These are phyloP conservation scores for Sturnira hondurensis DNA, from an alignment of 2,113 vertebrate species.

Conservation along the genomic window DNA sequence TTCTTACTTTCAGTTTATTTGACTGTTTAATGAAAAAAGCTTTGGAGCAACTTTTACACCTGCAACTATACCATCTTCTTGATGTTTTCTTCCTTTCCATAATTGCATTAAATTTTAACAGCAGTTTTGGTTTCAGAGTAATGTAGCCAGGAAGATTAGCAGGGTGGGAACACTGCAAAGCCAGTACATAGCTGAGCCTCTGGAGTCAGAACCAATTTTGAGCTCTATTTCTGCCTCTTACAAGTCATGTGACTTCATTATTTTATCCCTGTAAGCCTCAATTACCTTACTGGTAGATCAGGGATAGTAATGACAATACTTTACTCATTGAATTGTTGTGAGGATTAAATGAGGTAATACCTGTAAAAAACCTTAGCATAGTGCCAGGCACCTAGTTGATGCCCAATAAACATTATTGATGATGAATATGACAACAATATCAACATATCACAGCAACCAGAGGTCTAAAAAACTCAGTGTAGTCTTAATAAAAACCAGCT, in stretches of 20 bases:
- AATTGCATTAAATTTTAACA: slow-evolving; percentile 3
- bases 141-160: not conserved
- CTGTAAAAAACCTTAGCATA: not conserved
- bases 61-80: not conserved
- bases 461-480: not conserved
- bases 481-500: not conserved
- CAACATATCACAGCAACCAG: not conserved
- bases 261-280: not conserved
- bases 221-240: not conserved
- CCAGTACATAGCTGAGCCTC: not conserved
- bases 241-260: not conserved
- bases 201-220: not conserved
- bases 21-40: not conserved
- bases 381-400: not conserved
- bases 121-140: not conserved
- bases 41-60: not conserved
- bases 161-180: not conserved
- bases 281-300: not conserved
- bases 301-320: not conserved
- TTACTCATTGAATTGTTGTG: not conserved
- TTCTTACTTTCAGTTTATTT: not conserved
- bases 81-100: slow-evolving; percentile 4
- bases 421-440: not conserved
- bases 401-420: not conserved
- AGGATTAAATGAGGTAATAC: not conserved